Base-by-base conservation (phyloP, 2,797 vertebrate genomes). In the Myiothlypis coronata region DNA sequence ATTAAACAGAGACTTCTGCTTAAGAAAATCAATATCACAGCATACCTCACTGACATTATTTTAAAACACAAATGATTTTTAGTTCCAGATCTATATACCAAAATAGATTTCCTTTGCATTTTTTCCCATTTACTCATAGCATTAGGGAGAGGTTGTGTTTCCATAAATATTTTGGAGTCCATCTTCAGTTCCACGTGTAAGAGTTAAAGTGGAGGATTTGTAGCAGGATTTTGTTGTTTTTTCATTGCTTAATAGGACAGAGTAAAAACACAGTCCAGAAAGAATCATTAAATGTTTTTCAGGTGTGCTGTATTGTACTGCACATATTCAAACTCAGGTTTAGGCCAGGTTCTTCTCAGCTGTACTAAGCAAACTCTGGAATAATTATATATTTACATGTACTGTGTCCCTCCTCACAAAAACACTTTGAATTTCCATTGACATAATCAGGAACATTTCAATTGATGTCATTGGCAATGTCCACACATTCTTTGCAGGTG, bases 21-120 rank as follows among this genome's bases (percentile, higher is more conserved):
- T 32, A 52, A 79, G 90, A 92, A 44, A 70, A 68, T 94, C 89
- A 83, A 89, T 92, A 46, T 23, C 64, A 61, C 41, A 80, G 63
- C 46, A 57, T 60, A 75, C 53, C 89, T 83, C 60, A 30, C 35
- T 47, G 78, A 60, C 86, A 43, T 84, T 49, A 59, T 82, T 95
- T 95, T 97, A 93, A 94, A 89, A 44, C 49, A 72, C 27, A 74
- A 95, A 82, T 94, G 59, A 93, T 82, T 91, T 93, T 93, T 79
- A 90, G 12, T 59, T 95, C 52, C 57, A 72, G 67, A 85, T 92
- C 89, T 83, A 43, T 90, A 78, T 16, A 37, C n/a, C 6, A n/a
- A 78, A 89, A 94, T 85, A 87, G 78, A 89, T 92, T 94, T 89
- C 32, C 75, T 90, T 89, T 83, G 47, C 52, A 18, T 67, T 90